A percentile compares a stretch with the other conserved stretches of the same genome.
Conservation (phyloP, 1,140 invertebrate species). For the Fopius arisanus region DNA sequence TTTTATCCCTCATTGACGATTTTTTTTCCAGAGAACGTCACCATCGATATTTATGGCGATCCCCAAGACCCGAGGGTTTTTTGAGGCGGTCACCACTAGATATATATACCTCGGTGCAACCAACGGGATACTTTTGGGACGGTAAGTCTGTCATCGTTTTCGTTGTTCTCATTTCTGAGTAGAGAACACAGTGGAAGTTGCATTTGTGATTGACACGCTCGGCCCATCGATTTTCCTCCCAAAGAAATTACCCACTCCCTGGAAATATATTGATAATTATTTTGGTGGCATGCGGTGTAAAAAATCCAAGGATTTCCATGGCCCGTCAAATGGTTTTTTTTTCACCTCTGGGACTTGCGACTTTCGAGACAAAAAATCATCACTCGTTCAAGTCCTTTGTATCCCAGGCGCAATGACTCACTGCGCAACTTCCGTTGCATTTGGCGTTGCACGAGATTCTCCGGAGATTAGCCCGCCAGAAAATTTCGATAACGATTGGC, state of each 20-base stretch:
- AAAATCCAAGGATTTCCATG: too few species aligned
- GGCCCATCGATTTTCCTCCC: background rate
- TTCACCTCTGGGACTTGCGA: too few species aligned
- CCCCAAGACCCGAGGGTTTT: slow-evolving; percentile 36
- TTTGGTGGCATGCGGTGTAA: too few species aligned
- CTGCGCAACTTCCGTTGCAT: too few species aligned
- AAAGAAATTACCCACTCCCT: too few species aligned
- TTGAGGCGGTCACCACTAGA: slow-evolving; percentile 33
- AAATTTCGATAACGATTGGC: background rate
- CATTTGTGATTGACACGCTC: background rate
- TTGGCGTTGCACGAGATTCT: too few species aligned
- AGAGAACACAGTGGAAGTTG: background rate
- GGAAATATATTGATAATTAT: too few species aligned
- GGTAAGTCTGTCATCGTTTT: slow-evolving; percentile 2
- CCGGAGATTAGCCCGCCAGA: too few species aligned
- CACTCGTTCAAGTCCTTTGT: too few species aligned
- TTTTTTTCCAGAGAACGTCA: slow-evolving; percentile 44
- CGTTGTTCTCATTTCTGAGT: background rate
- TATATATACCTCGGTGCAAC: background rate
- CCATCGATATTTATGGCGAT: slow-evolving; percentile 59
- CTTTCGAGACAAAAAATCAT: background rate
- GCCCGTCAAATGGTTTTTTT: too few species aligned
- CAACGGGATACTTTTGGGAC: background rate
- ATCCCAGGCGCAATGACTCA: too few species aligned
- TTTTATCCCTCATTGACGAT: background rate